Base-by-base conservation (phyloP, 1,140 invertebrate genomes). In the Drosophila pseudoobscura region DNA sequence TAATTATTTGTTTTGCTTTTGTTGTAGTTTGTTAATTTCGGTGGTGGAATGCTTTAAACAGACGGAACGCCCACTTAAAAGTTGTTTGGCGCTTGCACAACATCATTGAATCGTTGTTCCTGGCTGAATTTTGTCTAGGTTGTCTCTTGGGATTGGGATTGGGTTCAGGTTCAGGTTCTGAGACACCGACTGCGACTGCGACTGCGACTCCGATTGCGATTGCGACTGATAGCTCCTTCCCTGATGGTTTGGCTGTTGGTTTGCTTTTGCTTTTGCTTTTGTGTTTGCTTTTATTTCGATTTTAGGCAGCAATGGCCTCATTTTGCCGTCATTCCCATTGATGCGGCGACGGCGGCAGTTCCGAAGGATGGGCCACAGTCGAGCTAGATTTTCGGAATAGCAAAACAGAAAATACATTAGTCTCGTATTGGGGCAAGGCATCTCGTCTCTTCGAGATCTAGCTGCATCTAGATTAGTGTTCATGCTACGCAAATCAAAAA, bases 271-370 rank as follows among this genome's bases (percentile, higher is more conserved):
- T 49, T 58, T 54, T 72, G 57, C 59, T 71, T 65, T 65, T 79
- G 51, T 2, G 46, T 58, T 54, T 76, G 57, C 59, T 71, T 65
- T 65, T 79, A 70, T 75, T 88, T 89, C 73, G 80, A 61, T 62
- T 91, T 91, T 91, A 91, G 91, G 91, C 91, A 78, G 91, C 91
- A 84, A 91, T 91, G 71, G 91, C 91, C 90, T 91, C 89, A 80
- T 91, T 90, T 90, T 91, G 91, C 85, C 93, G 94, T 94, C 94
- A 98, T 94, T 99, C 97, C 98, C 98, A 99, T 91, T 98, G 96
- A 92, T 99, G 97, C 64, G 98, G 98, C 83, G 97, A 99, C 24
- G 98, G 98, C 80, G 98, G 98, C 92, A 99, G 93, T 94, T 99
- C 98, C 58, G 97, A 98, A 50, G 97, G 97, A 93, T 99, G 98